Base-by-base conservation (phyloP, 92 coral and sea anemone species). In the Siderastrea radians region DNA sequence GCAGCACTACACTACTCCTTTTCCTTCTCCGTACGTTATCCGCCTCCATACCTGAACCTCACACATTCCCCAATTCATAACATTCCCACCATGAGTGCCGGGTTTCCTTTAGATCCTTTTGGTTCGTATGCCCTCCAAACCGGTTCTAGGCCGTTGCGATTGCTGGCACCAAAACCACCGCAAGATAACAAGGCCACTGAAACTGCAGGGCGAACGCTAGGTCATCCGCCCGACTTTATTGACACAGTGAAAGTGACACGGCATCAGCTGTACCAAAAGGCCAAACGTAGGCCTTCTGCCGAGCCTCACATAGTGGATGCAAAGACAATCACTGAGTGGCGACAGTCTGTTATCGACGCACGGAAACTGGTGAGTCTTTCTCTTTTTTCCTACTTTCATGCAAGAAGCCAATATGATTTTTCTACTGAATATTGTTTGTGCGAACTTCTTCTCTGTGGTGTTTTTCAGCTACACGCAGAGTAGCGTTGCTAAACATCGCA, bases 121-220 rank as follows among this genome's bases (percentile, higher is more conserved):
- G 1, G 4, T 8, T 61, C 66, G 14, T 16, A 8, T 61, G 43
- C 1, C 4, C 16, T n/a, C 4, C 66, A 61, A 61, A 14, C 38
- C 14, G 14, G n/a, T 16, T 61, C 66, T 8, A 61, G 66, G 5
- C 66, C 4, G 9, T 61, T 16, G 15, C 66, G 66, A 61, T 14
- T 61, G 66, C 26, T 69, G 53, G 74, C 74, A 15, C 74, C 53
- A 10, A 69, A 69, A 69, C 17, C 74, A 10, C 17, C 74, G 11
- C 16, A 44, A 16, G 60, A 15, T 61, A 44, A 11, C 72, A 67
- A 11, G 4, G 12, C 2, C 58, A 50, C 59, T n/a, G 10, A n/a
- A 73, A 10, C 13, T 45, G 15, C 17, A 47, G 78, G 4, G 7
- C 44, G 60, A 49, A 73, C 6, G 44, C 13, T 9, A 6, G 60